phyloP scores from a whole-genome alignment of 2,888 invertebrate species.

The Napeogenes sylphis region DNA sequence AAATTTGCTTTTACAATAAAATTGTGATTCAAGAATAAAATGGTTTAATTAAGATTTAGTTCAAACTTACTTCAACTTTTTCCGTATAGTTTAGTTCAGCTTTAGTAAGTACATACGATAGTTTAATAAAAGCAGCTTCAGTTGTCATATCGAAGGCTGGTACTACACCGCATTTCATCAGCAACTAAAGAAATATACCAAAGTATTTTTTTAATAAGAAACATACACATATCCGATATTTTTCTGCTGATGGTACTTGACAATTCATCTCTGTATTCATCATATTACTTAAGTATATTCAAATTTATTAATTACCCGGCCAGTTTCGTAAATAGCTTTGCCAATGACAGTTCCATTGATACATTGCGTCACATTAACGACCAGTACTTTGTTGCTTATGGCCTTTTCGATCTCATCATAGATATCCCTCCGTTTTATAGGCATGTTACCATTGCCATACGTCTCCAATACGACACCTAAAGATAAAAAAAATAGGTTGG shows the following conservation, averaged over 20 bases:
- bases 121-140: constrained; percentile 94
- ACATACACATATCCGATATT: too few species aligned
- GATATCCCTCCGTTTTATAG: constrained; percentile 89
- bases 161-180: constrained; percentile 85
- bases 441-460: constrained; percentile 96
- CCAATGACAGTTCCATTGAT: constrained; percentile 86
- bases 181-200: constrained; percentile 41
- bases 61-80: constrained; percentile 78
- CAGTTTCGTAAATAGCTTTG: constrained; percentile 88
- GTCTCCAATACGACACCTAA: constrained; percentile 91
- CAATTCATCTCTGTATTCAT: too few species aligned
- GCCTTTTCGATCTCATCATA: constrained; percentile 85
- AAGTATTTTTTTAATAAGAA: neutral
- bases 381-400: constrained; percentile 85
- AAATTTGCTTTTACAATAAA: too few species aligned
- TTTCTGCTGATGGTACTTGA: too few species aligned
- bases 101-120: constrained; percentile 92
- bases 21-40: too few species aligned
- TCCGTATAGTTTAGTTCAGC: constrained; percentile 80
- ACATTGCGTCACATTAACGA: constrained; percentile 96
- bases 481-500: constrained; percentile 10
- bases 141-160: constrained; percentile 94
- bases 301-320: constrained; percentile 74
- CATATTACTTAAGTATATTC: too few species aligned
- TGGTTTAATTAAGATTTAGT: neutral